These are phyloP conservation scores for Thomomys bottae DNA, from an alignment of 2,113 vertebrate species.

Conservation along the genomic window DNA sequence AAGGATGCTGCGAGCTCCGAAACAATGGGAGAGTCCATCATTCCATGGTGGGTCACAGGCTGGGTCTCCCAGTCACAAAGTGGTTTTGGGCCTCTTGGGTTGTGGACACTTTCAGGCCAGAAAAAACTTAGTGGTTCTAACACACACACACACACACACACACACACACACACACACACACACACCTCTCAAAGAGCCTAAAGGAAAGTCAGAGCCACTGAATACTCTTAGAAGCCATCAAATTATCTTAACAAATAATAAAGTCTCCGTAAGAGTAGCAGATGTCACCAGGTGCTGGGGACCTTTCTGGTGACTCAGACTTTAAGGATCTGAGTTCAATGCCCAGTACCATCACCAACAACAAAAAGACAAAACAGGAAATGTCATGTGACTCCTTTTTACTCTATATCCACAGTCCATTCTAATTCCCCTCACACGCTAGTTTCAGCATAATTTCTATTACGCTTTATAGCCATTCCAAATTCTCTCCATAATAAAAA, in stretches of 20 bases:
- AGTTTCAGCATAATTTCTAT: background rate
- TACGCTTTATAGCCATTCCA: background rate
- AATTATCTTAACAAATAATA: constrained; percentile 4
- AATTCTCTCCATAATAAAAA: constrained; percentile 35
- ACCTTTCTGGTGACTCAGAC: too few species aligned
- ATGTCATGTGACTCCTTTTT: background rate
- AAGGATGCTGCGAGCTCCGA: background rate
- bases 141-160: too few species aligned
- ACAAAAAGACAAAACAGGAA: background rate
- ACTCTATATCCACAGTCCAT: background rate
- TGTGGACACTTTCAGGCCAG: background rate
- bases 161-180: background rate
- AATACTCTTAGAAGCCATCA: background rate
- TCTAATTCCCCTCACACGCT: background rate
- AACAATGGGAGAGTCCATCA: background rate
- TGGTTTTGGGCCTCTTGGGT: background rate
- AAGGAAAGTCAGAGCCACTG: background rate
- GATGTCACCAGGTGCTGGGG: too few species aligned
- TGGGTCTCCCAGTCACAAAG: background rate
- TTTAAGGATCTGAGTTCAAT: background rate
- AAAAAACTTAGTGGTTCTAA: background rate
- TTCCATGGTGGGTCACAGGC: background rate
- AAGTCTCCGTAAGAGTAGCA: background rate
- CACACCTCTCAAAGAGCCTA: background rate
- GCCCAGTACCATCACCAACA: background rate